Evolutionary conservation across 2,797 vertebrate species (phyloP), one percentile per base, ranked within the genome.

Genomic region (Ibycter americanus): DNA sequence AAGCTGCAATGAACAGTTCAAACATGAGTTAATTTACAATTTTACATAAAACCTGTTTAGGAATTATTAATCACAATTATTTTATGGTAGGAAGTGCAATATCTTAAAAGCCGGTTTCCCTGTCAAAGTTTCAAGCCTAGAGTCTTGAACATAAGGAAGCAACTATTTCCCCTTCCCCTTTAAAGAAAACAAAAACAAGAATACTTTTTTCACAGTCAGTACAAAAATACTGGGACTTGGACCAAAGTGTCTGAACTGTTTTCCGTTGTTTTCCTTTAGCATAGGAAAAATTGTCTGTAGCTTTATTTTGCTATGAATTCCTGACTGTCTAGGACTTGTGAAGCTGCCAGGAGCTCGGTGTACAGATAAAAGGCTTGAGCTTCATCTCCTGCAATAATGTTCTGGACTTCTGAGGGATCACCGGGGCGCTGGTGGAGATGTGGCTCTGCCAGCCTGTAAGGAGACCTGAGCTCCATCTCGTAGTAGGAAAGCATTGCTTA

Each of bases 341-440:
- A 58, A 42, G 83, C 67, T 91, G 81, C 67, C 3, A 49, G 49
- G 73, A 36, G 68, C 31, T 77, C 51, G 23, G 16, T 8, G 68
- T 12, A 3, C 0, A 17, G 54, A 46, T 68, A 16, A 55, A 72
- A 91, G 58, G 52, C 40, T 78, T 4, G 8, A 89, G 25, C 59
- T 85, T 73, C n/a, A 7, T n/a, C 14, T 70, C 46, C 63, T 74
- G 74, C 20, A 44, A 22, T 32, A 6, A 55, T 4, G 36, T 74
- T 36, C 32, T 44, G 2, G 1, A 4, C 20, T 88, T 27, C 13
- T 25, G 51, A 4, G 2, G 32, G 46, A 29, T 70, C 27, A 12
- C 17, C 12, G 4, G n/a, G 31, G 18, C 1, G 0, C 15, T 34
- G 15, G 3, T 8, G 26, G 6, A 23, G 44, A 22, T 26, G 2